Conservation (phyloP, 2,797 vertebrate species). For the Ctenopoma multispine region DNA sequence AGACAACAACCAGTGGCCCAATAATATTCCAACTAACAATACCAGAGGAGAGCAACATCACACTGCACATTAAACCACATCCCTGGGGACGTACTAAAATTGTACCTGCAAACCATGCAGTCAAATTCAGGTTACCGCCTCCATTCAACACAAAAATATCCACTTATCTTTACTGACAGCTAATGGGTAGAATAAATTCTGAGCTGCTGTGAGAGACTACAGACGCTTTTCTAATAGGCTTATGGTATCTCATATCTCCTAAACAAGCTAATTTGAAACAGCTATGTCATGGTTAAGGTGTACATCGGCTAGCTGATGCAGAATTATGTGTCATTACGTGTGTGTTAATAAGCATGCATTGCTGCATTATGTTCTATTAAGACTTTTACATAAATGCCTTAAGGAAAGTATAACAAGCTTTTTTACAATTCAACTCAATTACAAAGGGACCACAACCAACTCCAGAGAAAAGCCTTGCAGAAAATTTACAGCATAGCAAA, state of each 20-base stretch:
- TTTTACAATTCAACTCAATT: slow-evolving; percentile 2
- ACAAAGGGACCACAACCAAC: slow-evolving; percentile 4
- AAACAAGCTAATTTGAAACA: slow-evolving; percentile 54
- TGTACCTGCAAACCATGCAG: slow-evolving; percentile 4
- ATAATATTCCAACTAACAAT: slow-evolving; percentile 37
- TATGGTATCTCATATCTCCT: slow-evolving; percentile 36
- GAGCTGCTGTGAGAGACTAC: slow-evolving; percentile 7
- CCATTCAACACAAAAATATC: slow-evolving; percentile 20
- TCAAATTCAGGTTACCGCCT: slow-evolving; percentile 11
- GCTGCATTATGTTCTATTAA: slow-evolving; percentile 31
- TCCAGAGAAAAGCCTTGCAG: slow-evolving; percentile 1
- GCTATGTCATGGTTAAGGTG: slow-evolving; percentile 40
- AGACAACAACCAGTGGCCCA: slow-evolving; percentile 33
- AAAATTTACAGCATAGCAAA: neutral
- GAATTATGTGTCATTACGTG: slow-evolving; percentile 40
- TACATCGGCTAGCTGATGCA: slow-evolving; percentile 40
- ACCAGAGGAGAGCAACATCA: slow-evolving; percentile 22
- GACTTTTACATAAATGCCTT: slow-evolving; percentile 23
- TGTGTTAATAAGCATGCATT: slow-evolving; percentile 31
- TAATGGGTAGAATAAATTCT: slow-evolving; percentile 17
- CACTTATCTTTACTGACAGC: slow-evolving; percentile 31
- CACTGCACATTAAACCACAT: slow-evolving; percentile 13
- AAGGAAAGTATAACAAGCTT: slow-evolving; percentile 21
- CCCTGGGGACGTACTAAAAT: slow-evolving; percentile 27
- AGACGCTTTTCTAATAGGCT: slow-evolving; percentile 38